These are phyloP conservation scores for Anguilla rostrata DNA, from an alignment of 2,113 vertebrate species.

Conservation along the genomic window DNA sequence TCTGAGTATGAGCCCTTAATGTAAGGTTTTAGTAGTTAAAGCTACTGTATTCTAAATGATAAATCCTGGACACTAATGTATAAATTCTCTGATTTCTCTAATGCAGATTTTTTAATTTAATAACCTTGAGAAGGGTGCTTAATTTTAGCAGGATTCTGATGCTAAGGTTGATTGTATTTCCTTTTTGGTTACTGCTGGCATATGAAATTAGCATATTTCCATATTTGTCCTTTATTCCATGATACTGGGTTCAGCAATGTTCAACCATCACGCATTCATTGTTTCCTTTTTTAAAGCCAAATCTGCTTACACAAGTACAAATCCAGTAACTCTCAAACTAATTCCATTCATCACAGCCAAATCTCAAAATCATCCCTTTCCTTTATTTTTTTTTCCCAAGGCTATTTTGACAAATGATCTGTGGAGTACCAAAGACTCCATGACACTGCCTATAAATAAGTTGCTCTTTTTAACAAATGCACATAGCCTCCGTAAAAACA, in stretches of 20 bases:
- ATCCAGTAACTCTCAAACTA: not conserved
- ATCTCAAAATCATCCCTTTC: not conserved
- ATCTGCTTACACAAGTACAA: not conserved
- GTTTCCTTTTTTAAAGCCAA: not conserved
- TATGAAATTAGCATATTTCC: no score
- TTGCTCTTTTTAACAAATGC: conserved; percentile 26
- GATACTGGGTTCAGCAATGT: not conserved
- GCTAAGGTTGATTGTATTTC: no score
- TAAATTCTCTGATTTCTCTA: no score
- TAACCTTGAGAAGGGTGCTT: no score
- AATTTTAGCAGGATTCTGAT: no score
- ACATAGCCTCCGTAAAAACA: not conserved
- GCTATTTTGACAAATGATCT: conserved; percentile 2
- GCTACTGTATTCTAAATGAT: no score
- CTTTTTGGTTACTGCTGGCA: no score
- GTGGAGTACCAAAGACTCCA: not conserved
- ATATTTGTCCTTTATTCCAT: not conserved
- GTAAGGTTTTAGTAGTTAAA: no score
- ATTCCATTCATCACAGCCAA: not conserved
- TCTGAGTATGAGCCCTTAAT: no score
- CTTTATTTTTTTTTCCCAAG: not conserved
- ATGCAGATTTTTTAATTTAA: no score
- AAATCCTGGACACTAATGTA: no score
- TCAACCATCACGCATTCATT: not conserved
- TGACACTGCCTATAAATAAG: not conserved